Conservation (phyloP, 2,113 vertebrate species). For the Oryzias javanicus region DNA sequence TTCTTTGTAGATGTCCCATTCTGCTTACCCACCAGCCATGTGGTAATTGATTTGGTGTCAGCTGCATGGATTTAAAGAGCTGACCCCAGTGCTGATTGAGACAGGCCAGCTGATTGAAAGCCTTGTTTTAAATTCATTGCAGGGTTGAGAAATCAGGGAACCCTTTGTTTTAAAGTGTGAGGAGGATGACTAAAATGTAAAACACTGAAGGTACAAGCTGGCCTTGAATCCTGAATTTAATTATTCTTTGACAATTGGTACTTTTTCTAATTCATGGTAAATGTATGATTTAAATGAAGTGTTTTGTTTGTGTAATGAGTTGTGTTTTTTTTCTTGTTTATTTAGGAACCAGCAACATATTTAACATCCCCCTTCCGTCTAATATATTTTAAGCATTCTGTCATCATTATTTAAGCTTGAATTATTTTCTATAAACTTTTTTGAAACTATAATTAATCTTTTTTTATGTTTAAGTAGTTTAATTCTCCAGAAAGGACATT, state of each 20-base stretch:
- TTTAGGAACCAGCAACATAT: not conserved
- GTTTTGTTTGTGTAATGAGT: slow-evolving; percentile 22
- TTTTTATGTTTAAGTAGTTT: too few species aligned
- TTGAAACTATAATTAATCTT: too few species aligned
- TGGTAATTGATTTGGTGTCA: slow-evolving; percentile 74
- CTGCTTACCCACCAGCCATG: slow-evolving; percentile 61
- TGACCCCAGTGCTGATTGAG: slow-evolving; percentile 60
- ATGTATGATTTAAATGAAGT: slow-evolving; percentile 1
- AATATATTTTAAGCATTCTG: not conserved
- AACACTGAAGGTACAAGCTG: slow-evolving; percentile 36
- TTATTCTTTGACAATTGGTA: slow-evolving; percentile 17
- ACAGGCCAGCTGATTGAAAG: slow-evolving; percentile 54
- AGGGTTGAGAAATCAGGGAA: slow-evolving; percentile 29
- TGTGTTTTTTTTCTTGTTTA: not conserved
- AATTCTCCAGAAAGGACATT: too few species aligned
- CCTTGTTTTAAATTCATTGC: slow-evolving; percentile 63
- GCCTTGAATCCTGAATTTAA: slow-evolving; percentile 18
- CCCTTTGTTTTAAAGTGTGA: slow-evolving; percentile 28
- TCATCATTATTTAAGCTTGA: not conserved
- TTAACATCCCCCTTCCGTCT: too few species aligned
- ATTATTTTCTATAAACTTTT: not conserved
- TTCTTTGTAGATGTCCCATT: slow-evolving; percentile 58
- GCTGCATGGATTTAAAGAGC: slow-evolving; percentile 64
- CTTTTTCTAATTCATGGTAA: too few species aligned
- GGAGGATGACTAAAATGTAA: slow-evolving; percentile 44